Evolutionary conservation across 2,888 invertebrate genomes (phyloP).

Genomic region (Drosophila koepferae): DNA sequence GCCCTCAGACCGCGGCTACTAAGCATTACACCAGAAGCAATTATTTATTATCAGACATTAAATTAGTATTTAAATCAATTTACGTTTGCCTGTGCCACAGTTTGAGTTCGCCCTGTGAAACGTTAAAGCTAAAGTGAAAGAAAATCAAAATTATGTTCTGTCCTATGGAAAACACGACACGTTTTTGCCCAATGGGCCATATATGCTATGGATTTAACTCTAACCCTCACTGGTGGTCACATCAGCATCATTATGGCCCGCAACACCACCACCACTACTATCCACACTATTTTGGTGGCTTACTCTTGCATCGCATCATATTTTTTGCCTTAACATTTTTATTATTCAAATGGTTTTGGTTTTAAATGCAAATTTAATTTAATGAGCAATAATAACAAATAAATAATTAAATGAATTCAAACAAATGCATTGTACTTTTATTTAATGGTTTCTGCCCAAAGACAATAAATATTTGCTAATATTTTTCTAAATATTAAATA

Average conservation of each 20-base stretch:
- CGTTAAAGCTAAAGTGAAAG: background rate
- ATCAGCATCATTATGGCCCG: constrained; percentile 4
- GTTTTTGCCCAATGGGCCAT: background rate
- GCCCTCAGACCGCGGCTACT: no score
- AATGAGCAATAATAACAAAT: background rate
- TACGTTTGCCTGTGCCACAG: background rate
- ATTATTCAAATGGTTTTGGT: constrained; percentile 23
- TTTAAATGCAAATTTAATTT: constrained; percentile 3
- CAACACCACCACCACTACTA: background rate
- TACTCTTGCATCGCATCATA: constrained; percentile 12
- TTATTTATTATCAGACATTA: constrained; percentile 7
- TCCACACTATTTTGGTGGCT: background rate
- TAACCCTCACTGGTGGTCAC: background rate
- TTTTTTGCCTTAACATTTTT: constrained; percentile 12
- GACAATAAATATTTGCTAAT: no score
- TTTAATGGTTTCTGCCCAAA: no score
- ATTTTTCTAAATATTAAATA: no score
- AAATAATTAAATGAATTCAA: background rate
- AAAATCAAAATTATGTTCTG: constrained; percentile 13
- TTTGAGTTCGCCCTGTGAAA: constrained; percentile 11
- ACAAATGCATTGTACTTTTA: background rate
- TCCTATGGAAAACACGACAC: background rate
- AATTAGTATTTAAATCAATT: constrained; percentile 19
- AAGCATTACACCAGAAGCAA: constrained; percentile 2
- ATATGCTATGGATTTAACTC: background rate